A percentile compares a stretch with the other conserved stretches of the same genome.
phyloP scores from a whole-genome alignment of 2,797 vertebrate species.

The Macrochelys suwanniensis region DNA sequence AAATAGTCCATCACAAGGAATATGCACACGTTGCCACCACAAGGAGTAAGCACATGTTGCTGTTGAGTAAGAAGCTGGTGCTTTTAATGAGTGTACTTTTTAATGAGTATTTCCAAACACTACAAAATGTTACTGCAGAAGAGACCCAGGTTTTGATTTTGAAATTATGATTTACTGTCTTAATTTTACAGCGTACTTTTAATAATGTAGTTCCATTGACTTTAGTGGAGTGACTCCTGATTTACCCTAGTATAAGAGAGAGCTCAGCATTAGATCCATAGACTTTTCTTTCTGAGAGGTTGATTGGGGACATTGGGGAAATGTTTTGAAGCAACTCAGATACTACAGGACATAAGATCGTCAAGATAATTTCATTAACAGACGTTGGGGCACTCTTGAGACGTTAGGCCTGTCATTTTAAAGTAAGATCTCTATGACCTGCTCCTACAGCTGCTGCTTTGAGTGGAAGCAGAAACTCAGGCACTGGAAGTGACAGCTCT shows the following conservation, averaged over 20 bases:
- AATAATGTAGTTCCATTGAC: neutral
- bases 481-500: neutral
- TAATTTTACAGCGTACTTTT: neutral
- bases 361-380: neutral
- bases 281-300: neutral
- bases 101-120: neutral
- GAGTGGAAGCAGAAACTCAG: neutral
- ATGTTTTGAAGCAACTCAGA: neutral
- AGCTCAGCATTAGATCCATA: neutral
- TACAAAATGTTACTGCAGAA: neutral
- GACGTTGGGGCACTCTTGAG: neutral
- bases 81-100: neutral
- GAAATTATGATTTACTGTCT: neutral
- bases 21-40: neutral
- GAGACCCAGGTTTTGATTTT: neutral
- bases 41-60: neutral
- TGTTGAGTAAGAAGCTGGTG: neutral
- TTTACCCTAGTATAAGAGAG: neutral
- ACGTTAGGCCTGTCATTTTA: neutral
- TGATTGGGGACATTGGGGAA: slow-evolving; percentile 1
- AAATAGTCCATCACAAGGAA: neutral
- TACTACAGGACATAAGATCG: neutral
- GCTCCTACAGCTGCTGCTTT: neutral
- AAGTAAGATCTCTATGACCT: neutral
- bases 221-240: neutral